These are phyloP conservation scores for Hippotragus niger DNA, from an alignment of 2,113 vertebrate species.

Conservation along the genomic window DNA sequence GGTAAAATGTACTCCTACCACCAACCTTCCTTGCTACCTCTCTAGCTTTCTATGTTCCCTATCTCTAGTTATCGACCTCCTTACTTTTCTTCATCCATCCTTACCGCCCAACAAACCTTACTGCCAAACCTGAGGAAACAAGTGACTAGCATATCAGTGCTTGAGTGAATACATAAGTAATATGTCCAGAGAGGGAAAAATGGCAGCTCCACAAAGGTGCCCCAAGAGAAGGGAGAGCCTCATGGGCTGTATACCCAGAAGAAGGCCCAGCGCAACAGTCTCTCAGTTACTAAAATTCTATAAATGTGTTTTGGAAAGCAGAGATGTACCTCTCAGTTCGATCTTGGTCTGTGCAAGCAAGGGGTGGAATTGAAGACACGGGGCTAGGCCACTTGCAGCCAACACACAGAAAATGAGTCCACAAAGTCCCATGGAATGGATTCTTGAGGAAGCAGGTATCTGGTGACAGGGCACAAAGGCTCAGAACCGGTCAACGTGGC, in stretches of 20 bases:
- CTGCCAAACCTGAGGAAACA: not conserved
- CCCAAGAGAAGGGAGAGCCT: not conserved
- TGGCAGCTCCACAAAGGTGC: not conserved
- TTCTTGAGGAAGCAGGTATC: not conserved
- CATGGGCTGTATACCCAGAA: not conserved
- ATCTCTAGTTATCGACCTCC: not conserved
- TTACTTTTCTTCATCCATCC: not conserved
- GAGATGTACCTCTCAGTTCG: not conserved
- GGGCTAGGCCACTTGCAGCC: not conserved
- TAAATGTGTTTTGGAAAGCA: not conserved
- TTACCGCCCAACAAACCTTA: not conserved
- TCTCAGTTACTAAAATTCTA: not conserved
- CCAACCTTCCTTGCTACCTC: not conserved
- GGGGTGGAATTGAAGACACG: accelerated
- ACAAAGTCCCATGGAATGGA: not conserved
- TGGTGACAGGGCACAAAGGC: not conserved
- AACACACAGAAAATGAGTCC: not conserved
- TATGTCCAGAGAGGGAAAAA: not conserved
- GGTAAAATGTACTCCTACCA: not conserved
- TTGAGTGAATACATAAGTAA: not conserved
- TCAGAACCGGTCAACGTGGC: not conserved
- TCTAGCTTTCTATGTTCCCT: not conserved
- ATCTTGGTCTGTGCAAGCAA: not conserved
- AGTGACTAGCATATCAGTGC: not conserved
- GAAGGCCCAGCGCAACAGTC: not conserved